These are phyloP conservation scores for Noctilio leporinus DNA, from an alignment of 2,113 vertebrate genomes.

Conservation along the genomic window DNA sequence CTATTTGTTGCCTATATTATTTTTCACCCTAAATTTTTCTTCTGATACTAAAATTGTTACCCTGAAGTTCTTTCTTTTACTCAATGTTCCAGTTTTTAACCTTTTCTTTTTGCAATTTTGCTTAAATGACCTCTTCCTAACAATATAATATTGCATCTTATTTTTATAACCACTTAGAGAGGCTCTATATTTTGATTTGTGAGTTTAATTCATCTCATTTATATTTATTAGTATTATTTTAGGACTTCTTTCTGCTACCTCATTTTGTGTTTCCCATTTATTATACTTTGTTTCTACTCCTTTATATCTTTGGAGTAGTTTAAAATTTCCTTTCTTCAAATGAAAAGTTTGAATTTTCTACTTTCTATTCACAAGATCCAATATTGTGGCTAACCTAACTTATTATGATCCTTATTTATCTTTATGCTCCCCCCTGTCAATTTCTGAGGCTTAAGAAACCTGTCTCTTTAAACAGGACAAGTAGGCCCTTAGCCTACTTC, in stretches of 20 bases:
- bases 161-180: background rate
- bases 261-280: background rate
- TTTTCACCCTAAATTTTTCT: background rate
- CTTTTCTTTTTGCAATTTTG: background rate
- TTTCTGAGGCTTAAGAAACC: background rate
- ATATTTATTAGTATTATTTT: background rate
- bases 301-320: background rate
- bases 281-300: background rate
- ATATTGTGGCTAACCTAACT: background rate
- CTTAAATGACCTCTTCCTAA: background rate
- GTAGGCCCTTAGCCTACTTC: background rate
- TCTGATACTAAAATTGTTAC: background rate
- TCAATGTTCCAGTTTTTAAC: background rate
- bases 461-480: background rate
- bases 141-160: background rate
- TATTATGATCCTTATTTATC: background rate
- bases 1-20: background rate
- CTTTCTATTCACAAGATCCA: background rate
- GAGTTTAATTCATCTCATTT: background rate
- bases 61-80: background rate
- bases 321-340: background rate
- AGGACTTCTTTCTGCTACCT: background rate
- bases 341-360: background rate
- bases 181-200: background rate
- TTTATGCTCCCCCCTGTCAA: background rate